phyloP scores from a whole-genome alignment of 1,140 invertebrate genomes.

The Lepidurus arcticus region DNA sequence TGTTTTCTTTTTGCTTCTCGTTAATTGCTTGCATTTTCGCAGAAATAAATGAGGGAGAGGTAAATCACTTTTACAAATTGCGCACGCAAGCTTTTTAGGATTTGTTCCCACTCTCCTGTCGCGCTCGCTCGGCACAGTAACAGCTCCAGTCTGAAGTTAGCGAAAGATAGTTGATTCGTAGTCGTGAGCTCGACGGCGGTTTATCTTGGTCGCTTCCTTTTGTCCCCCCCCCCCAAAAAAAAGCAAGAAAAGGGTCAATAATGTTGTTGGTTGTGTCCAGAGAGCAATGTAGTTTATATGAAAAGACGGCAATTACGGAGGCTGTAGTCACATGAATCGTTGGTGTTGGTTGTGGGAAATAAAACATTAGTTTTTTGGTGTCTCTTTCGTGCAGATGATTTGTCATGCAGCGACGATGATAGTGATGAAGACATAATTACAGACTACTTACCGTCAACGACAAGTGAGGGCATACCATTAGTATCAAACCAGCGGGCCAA shows the following conservation, averaged over 20 bases:
- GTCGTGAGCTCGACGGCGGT: background rate
- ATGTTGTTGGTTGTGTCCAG: background rate
- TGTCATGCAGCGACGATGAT: constrained; percentile 56
- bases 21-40: background rate
- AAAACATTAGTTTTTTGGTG: background rate
- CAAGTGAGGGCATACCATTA: constrained; percentile 30
- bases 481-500: constrained; percentile 15
- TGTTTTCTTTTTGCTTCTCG: background rate
- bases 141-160: background rate
- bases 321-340: background rate
- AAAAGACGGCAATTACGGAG: background rate
- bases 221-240: no score
- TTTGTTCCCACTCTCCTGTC: background rate
- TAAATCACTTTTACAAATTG: background rate
- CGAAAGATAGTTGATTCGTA: background rate
- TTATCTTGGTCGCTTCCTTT: background rate
- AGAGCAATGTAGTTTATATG: background rate
- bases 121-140: background rate
- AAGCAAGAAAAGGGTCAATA: background rate
- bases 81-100: background rate
- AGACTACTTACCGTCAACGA: constrained; percentile 50
- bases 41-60: background rate
- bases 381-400: constrained; percentile 40
- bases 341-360: background rate
- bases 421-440: constrained; percentile 64